A percentile compares a stretch with the other conserved stretches of the same genome.
phyloP scores from a whole-genome alignment of 2,113 vertebrate species.

The Sialia sialis region DNA sequence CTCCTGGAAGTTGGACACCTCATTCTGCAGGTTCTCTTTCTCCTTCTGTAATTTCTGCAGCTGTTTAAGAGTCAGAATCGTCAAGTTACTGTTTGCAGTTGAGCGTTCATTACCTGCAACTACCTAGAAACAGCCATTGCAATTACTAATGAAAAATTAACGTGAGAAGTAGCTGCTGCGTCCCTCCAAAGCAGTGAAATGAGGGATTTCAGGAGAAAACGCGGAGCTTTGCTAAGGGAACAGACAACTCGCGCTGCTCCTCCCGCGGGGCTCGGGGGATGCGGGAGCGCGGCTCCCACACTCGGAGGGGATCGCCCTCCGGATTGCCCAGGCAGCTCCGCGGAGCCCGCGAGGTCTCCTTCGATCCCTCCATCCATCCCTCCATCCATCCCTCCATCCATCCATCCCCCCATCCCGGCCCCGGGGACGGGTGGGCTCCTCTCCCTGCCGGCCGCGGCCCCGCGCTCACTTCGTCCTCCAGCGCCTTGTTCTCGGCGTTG shows the following conservation, averaged over 20 bases:
- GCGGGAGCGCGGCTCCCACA: background rate
- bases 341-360: rapidly evolving
- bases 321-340: background rate
- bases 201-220: background rate
- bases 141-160: too few relatives aligned
- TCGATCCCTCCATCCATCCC: background rate
- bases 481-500: conserved; percentile 78
- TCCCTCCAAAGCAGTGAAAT: rapidly evolving
- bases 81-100: background rate
- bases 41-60: conserved; percentile 76
- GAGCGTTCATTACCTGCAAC: background rate
- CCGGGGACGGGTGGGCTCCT: background rate
- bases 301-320: too few relatives aligned
- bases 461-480: conserved; percentile 80
- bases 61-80: conserved; percentile 21
- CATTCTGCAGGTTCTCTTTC: conserved; percentile 69
- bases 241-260: background rate
- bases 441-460: background rate
- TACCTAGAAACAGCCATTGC: background rate
- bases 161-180: rapidly evolving
- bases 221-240: background rate
- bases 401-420: too few relatives aligned
- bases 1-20: conserved; percentile 71
- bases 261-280: background rate
- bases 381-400: too few relatives aligned